Percentiles rank a stretch among this genome's conserved stretches.
Evolutionary conservation across 2,888 invertebrate genomes (phyloP).

Genomic region (Euplagia quadripunctaria): DNA sequence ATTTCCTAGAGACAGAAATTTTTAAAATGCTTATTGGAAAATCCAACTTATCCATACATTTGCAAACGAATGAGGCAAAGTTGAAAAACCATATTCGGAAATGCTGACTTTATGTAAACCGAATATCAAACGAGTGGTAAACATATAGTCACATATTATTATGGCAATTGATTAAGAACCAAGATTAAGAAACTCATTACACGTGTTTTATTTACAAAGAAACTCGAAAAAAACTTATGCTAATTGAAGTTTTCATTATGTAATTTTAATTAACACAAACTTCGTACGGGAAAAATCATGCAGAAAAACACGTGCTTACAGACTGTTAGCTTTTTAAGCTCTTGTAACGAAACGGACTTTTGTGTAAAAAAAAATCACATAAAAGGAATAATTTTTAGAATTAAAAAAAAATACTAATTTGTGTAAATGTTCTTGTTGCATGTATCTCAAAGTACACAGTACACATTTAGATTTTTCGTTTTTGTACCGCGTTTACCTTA

Average conservation of each 20-base stretch:
- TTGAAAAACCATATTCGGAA: conserved; percentile 22
- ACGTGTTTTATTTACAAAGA: no score
- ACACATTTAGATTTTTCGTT: neutral
- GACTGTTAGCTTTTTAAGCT: no score
- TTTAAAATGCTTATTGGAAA: conserved; percentile 54
- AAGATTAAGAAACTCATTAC: neutral
- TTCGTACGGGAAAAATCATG: no score
- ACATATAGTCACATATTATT: neutral
- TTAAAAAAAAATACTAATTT: neutral
- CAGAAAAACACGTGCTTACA: no score
- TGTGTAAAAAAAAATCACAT: neutral
- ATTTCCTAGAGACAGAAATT: conserved; percentile 48
- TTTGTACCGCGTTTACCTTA: neutral
- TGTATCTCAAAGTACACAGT: neutral
- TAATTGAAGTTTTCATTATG: no score
- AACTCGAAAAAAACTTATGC: no score
- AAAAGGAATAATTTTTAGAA: neutral
- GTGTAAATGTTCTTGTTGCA: neutral
- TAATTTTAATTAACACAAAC: no score
- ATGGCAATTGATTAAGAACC: neutral
- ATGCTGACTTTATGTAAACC: conserved; percentile 2
- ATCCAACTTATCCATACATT: conserved; percentile 42
- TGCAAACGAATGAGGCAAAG: conserved; percentile 30
- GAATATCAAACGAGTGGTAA: neutral
- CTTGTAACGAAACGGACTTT: no score